Evolutionary conservation across 2,888 invertebrate genomes (phyloP), one percentile per base, ranked within the genome.

Genomic region (Drosophila eohydei): DNA sequence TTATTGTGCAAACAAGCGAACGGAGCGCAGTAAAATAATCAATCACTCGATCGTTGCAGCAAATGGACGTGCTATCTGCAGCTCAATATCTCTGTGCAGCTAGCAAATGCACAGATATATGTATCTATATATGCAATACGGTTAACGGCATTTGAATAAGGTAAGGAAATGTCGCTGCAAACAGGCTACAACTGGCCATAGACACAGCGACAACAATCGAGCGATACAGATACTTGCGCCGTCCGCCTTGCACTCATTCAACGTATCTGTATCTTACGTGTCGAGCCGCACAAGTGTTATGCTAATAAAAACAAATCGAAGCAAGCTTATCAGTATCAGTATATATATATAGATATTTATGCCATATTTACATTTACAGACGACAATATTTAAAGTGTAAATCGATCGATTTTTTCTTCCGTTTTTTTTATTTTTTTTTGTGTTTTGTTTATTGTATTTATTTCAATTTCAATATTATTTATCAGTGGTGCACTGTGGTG

Each of bases 261-360:
- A 30, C 32, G 50, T 50, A 50, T 54, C 41, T 30, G 62, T 68
- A 59, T 68, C 46, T 64, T 67, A 52, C 43, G 41, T 52, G 41
- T 46, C 55, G 59, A 59, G 64, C 46, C 70, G 59, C 83, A 83
- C 90, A 90, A 90, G 91, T 90, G 91, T 90, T 90, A 82, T 90
- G 90, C 89, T 90, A 90, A 90, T 90, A 90, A 90, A 90, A 90
- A 83, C 87, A 81, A 71, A 84, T 79, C 85, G 88, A 70, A 70
- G 36, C 12, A 36, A 14, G 48, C 84, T 86, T 86, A 86, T 86
- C 85, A 78, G 67, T 59, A 58, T 28, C 26, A 14, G 8, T 26
- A 28, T 38, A n/a, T 58, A 57, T 48, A 46, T 58, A 62, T 48
- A 43, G 64, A 66, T 77, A 72, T 76, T 48, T 65, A 64, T 59